A percentile compares a stretch with the other conserved stretches of the same genome.
phyloP scores from a whole-genome alignment of 2,797 vertebrate species.

The Hoplostethus mediterraneus region DNA sequence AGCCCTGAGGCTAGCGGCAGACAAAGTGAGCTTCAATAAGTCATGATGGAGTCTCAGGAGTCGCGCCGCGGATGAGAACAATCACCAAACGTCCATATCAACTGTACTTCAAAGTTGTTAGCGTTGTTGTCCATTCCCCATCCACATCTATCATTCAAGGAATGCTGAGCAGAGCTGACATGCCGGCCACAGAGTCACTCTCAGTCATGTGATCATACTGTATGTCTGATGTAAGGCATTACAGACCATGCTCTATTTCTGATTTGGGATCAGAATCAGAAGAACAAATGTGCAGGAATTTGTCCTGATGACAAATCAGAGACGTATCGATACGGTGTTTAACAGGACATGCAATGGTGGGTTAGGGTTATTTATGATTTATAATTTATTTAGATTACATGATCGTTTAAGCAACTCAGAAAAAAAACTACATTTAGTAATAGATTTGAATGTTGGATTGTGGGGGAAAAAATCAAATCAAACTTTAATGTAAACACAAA shows the following conservation, averaged over 20 bases:
- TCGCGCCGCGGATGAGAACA: constrained; percentile 47
- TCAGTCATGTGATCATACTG: constrained; percentile 1
- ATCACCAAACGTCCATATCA: constrained; percentile 55
- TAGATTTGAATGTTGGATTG: not conserved
- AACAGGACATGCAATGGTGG: not conserved
- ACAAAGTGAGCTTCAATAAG: constrained; percentile 71
- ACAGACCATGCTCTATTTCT: no score
- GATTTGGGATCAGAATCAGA: not conserved
- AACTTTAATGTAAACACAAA: constrained; percentile 49
- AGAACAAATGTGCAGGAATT: not conserved
- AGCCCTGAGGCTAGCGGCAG: constrained; percentile 65
- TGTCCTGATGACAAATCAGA: not conserved
- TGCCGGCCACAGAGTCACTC: not conserved
- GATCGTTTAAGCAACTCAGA: not conserved
- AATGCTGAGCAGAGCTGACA: constrained; percentile 32
- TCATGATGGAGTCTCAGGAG: constrained; percentile 61
- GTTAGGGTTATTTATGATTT: no score
- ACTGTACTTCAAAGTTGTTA: constrained; percentile 29
- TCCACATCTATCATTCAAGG: constrained; percentile 36
- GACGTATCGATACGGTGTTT: not conserved
- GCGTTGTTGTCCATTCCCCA: constrained; percentile 24
- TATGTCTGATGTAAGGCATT: not conserved
- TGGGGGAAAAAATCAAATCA: not conserved
- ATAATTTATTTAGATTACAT: no score
- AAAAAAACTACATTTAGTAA: not conserved